Conservation (phyloP, 2,113 vertebrate species). For the Brienomyrus brachyistius region DNA sequence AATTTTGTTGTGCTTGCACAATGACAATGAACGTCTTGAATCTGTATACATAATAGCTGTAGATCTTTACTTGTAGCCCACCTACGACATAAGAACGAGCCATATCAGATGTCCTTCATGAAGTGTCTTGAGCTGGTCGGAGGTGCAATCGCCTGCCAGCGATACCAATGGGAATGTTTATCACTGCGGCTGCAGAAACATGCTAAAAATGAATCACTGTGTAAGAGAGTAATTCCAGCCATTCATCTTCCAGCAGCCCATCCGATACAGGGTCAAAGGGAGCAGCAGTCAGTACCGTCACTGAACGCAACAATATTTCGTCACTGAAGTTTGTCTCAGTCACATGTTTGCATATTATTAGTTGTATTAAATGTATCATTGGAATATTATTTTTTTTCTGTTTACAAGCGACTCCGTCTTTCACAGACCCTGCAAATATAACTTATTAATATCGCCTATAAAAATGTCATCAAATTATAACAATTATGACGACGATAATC, state of each 20-base stretch:
- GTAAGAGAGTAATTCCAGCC: neutral
- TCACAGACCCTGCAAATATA: neutral
- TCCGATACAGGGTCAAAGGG: neutral
- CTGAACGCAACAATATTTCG: neutral
- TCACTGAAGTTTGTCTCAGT: neutral
- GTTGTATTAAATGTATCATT: neutral
- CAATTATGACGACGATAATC: neutral
- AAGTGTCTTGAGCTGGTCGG: neutral
- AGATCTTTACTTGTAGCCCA: neutral
- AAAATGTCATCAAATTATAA: conserved; percentile 8
- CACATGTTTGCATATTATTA: neutral
- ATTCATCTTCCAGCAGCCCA: neutral
- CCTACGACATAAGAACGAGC: neutral
- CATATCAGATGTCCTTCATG: neutral
- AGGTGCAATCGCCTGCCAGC: neutral
- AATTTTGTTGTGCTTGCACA: neutral
- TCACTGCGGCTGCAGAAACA: neutral
- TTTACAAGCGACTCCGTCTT: neutral
- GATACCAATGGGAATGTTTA: neutral
- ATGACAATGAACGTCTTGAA: neutral
- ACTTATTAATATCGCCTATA: neutral
- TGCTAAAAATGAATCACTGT: neutral
- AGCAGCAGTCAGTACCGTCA: neutral
- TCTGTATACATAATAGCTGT: too few species aligned
- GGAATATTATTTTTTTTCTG: neutral